These are phyloP conservation scores for Geophilus truncorum DNA, from an alignment of 2,888 invertebrate genomes.

Conservation along the genomic window DNA sequence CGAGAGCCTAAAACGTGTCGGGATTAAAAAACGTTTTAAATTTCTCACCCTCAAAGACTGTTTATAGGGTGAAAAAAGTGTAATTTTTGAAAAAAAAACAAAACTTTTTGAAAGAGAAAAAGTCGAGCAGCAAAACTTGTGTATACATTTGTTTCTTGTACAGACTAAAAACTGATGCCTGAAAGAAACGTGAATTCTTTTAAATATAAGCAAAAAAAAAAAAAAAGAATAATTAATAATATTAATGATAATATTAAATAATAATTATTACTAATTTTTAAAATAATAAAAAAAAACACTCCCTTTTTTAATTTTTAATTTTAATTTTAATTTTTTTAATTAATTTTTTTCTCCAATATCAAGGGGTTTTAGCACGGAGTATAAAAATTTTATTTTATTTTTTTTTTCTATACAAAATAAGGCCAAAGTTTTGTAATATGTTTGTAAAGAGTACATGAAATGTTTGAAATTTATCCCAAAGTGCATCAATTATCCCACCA, in stretches of 20 bases:
- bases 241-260: constrained; percentile 2
- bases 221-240: not conserved
- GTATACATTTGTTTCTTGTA: constrained; percentile 27
- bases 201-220: not conserved
- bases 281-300: not conserved
- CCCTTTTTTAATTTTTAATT: not conserved
- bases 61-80: not conserved
- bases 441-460: not conserved
- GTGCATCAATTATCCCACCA: not conserved
- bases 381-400: not conserved
- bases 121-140: not conserved
- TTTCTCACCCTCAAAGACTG: not conserved
- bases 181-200: constrained; percentile 19
- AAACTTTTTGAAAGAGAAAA: too few species aligned
- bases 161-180: constrained; percentile 22
- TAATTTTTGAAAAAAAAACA: not conserved
- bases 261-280: constrained; percentile 1
- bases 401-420: not conserved
- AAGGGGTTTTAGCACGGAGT: constrained; percentile 27
- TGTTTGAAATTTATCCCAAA: not conserved
- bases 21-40: not conserved
- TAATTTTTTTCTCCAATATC: not conserved
- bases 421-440: constrained; percentile 22
- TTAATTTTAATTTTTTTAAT: not conserved
- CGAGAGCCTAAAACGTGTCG: not conserved